phyloP scores from a whole-genome alignment of 2,888 invertebrate species.

The Conistra vaccinii region DNA sequence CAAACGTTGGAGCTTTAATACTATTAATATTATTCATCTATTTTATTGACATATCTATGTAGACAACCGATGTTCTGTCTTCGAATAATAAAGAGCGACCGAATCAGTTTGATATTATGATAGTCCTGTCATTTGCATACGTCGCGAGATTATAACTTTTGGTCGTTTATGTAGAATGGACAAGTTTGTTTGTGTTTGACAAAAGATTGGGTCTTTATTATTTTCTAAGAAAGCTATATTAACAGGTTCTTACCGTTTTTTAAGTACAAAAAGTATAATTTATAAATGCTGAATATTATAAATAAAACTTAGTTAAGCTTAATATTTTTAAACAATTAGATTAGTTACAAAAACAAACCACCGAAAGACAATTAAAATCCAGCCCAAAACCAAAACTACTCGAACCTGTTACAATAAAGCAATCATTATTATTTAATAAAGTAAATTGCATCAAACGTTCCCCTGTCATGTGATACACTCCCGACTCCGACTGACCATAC shows the following conservation, averaged over 20 bases:
- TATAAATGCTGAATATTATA: background rate
- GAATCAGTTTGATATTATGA: slow-evolving; percentile 50
- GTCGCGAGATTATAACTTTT: slow-evolving; percentile 8
- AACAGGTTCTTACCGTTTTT: too few species aligned
- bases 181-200: background rate
- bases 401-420: slow-evolving; percentile 49
- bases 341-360: background rate
- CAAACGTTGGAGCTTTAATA: slow-evolving; percentile 58
- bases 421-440: slow-evolving; percentile 79
- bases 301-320: too few species aligned
- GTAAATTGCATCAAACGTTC: slow-evolving; percentile 74
- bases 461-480: slow-evolving; percentile 62
- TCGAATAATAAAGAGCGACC: slow-evolving; percentile 46
- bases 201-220: background rate
- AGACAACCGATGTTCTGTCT: slow-evolving; percentile 30
- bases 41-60: slow-evolving; percentile 63
- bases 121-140: slow-evolving; percentile 18
- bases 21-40: slow-evolving; percentile 63
- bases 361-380: background rate
- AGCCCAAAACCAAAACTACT: slow-evolving; percentile 53
- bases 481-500: slow-evolving; percentile 76
- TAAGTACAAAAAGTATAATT: too few species aligned
- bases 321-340: too few species aligned
- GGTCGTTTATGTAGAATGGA: background rate
- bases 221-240: background rate